phyloP scores from a whole-genome alignment of 2,113 vertebrate genomes.

The Crotalus horridus region DNA sequence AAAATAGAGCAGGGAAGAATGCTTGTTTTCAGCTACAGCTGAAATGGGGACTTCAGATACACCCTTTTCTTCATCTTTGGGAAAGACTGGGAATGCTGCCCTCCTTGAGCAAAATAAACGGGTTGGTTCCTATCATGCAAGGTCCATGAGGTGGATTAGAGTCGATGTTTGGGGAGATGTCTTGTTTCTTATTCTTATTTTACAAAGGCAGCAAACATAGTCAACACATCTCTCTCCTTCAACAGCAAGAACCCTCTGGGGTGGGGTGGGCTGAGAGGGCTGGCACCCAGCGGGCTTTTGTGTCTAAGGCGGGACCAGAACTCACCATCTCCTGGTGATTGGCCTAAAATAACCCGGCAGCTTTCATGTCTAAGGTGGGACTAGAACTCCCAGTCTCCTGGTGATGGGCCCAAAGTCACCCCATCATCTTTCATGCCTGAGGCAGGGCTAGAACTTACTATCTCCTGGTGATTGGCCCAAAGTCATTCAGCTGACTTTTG shows the following conservation, averaged over 20 bases:
- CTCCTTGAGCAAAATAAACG: not conserved
- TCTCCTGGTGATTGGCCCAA: too few species aligned
- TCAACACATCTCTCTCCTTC: not conserved
- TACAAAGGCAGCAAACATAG: not conserved
- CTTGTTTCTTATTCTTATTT: not conserved
- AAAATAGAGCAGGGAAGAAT: not conserved
- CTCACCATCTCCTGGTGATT: too few species aligned
- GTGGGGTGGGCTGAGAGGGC: not conserved
- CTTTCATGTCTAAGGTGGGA: too few species aligned
- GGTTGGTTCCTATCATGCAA: not conserved
- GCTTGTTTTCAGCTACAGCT: constrained; percentile 54
- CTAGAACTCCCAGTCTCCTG: too few species aligned
- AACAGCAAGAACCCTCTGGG: not conserved
- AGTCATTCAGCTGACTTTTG: too few species aligned
- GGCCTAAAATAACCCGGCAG: too few species aligned
- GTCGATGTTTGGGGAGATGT: not conserved
- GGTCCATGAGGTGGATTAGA: not conserved
- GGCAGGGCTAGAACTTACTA: too few species aligned
- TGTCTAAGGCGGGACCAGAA: not conserved
- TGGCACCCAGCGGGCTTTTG: not conserved
- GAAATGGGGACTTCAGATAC: not conserved
- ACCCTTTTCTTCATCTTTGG: not conserved
- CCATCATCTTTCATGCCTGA: too few species aligned
- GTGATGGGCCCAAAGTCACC: too few species aligned
- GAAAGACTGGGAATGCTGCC: not conserved